Conservation (phyloP, 2,888 invertebrate species). For the Lysandra bellargus region DNA sequence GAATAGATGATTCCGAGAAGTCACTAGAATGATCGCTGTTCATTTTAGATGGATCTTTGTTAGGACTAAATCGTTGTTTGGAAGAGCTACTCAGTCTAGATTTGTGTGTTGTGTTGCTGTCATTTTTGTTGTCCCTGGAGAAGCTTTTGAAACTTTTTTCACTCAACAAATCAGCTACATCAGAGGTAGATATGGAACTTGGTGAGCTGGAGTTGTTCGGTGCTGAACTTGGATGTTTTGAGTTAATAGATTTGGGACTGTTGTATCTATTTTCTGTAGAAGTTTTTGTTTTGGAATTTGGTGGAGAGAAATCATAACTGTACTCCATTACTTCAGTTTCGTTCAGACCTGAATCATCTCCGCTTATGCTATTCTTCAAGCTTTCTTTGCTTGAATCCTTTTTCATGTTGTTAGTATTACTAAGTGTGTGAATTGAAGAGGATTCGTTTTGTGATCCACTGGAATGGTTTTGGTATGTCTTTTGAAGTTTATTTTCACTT, state of each 20-base stretch:
- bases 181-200: constrained; percentile 70
- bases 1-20: constrained; percentile 29
- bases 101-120: constrained; percentile 39
- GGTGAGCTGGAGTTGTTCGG: constrained; percentile 57
- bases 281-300: constrained; percentile 48
- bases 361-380: constrained; percentile 44
- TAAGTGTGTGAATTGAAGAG: constrained; percentile 50
- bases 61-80: constrained; percentile 50
- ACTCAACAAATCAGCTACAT: constrained; percentile 72
- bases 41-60: constrained; percentile 25
- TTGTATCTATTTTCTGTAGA: constrained; percentile 41
- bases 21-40: constrained; percentile 29
- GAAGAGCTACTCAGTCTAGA: constrained; percentile 43
- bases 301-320: constrained; percentile 66
- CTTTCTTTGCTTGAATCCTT: constrained; percentile 48
- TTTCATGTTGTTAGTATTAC: constrained; percentile 49
- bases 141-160: constrained; percentile 55
- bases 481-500: constrained; percentile 45
- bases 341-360: constrained; percentile 50
- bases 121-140: constrained; percentile 45
- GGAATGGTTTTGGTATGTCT: constrained; percentile 36
- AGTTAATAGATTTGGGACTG: constrained; percentile 14
- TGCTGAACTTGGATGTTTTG: constrained; percentile 32
- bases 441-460: constrained; percentile 46
- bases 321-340: constrained; percentile 62